Base-by-base conservation (phyloP, 1,140 invertebrate genomes). In the Acromyrmex echinatior region DNA sequence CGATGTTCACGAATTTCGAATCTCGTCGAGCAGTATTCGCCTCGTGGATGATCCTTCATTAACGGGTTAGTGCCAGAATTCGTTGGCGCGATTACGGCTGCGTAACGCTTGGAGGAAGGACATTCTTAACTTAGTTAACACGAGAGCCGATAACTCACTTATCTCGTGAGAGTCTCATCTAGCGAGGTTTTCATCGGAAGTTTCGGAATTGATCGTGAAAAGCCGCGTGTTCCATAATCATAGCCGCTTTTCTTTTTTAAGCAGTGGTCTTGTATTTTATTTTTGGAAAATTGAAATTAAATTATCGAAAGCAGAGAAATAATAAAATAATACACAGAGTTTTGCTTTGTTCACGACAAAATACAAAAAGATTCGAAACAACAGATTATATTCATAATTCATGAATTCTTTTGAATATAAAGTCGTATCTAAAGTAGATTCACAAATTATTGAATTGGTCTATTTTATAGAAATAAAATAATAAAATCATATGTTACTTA, bases 91-190 rank as follows among this genome's bases (percentile, higher is more conserved):
- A 51, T 70, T 84, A 85, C 35, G n/a, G 79, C 39, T 18, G 25
- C 25, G 51, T 68, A 58, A 74, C 66, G 53, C 39, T 28, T 9
- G 6, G 62, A 77, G 86, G 71, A 84, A 87, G 51, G 70, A 66
- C 80, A 78, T 87, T 86, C 80, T 82, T 77, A 84, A 71, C 45
- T 86, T n/a, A 45, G 53, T 68, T 82, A 86, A 62, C 39, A 45
- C 28, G 39, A 68, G 51, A 58, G 62, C 74, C 63, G 56, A 86
- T 76, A 86, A 85, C 45, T 79, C 16, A 21, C 45, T 85, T 76
- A 76, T 25, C 35, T 35, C 51, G 18, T 21, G 25, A 51, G 31
- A 53, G 62, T 51, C 16, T 53, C 21, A 58, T 28, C 49, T 60
- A 31, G 21, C 39, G 80, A 70, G 63, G 18, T 86, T 58, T 68